Conservation (phyloP, 2,113 vertebrate genomes). For the Penelope pileata region DNA sequence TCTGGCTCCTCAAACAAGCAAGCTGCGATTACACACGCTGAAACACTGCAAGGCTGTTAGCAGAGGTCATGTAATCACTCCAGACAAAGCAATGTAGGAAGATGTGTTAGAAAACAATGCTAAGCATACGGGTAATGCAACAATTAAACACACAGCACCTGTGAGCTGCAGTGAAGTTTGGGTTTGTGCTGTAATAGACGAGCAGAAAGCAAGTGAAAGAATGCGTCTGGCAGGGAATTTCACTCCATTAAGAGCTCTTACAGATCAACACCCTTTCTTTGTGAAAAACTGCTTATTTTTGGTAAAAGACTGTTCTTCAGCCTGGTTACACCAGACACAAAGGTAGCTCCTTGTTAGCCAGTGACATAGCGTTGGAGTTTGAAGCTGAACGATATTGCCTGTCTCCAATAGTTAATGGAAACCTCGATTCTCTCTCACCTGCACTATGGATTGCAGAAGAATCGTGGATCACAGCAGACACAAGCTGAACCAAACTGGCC, state of each 20-base stretch:
- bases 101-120: neutral
- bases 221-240: neutral
- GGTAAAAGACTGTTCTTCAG: neutral
- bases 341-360: neutral
- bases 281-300: neutral
- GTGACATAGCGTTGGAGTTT: neutral
- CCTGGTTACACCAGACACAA: rapidly evolving
- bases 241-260: neutral
- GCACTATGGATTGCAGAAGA: rapidly evolving
- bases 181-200: neutral
- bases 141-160: neutral
- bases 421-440: neutral
- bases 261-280: neutral
- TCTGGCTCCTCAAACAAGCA: neutral
- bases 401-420: neutral
- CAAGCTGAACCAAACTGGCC: neutral
- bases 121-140: neutral
- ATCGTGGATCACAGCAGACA: neutral
- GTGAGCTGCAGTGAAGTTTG: neutral
- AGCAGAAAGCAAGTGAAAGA: neutral
- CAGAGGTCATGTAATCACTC: neutral
- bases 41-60: neutral
- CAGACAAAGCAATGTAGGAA: neutral
- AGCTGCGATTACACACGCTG: rapidly evolving
- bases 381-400: neutral